phyloP scores from a whole-genome alignment of 2,888 invertebrate species.

The Octonoba sinensis region DNA sequence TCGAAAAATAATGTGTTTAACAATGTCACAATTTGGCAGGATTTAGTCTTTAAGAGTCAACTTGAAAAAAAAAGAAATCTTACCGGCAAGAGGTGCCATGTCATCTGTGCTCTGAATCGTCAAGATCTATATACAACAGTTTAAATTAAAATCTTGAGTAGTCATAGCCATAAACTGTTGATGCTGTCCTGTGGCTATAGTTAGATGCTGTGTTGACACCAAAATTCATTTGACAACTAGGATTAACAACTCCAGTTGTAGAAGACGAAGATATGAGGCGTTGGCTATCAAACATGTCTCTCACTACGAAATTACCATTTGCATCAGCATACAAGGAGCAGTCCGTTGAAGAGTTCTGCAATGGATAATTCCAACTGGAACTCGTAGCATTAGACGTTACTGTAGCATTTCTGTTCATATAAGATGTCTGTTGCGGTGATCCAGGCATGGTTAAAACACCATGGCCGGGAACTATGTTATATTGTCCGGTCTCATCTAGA shows the following conservation, averaged over 20 bases:
- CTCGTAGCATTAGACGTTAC: conserved; percentile 31
- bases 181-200: conserved; percentile 55
- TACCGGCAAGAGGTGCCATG: conserved; percentile 45
- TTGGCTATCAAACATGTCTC: conserved; percentile 63
- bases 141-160: conserved; percentile 50
- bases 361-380: conserved; percentile 59
- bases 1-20: too few species aligned
- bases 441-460: conserved; percentile 33
- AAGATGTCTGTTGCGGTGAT: conserved; percentile 45
- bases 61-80: conserved; percentile 18
- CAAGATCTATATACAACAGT: conserved; percentile 33
- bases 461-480: conserved; percentile 21
- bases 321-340: conserved; percentile 53
- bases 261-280: conserved; percentile 46
- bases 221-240: conserved; percentile 63
- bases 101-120: conserved; percentile 4
- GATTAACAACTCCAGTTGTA: conserved; percentile 36
- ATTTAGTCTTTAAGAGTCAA: too few species aligned
- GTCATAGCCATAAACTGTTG: conserved; percentile 58
- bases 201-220: conserved; percentile 32
- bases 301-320: conserved; percentile 49
- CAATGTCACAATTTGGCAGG: too few species aligned
- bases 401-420: conserved; percentile 39
- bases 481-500: conserved; percentile 37
- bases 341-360: conserved; percentile 68